Conservation (phyloP, 2,113 vertebrate species). For the Pterocles orientalis region DNA sequence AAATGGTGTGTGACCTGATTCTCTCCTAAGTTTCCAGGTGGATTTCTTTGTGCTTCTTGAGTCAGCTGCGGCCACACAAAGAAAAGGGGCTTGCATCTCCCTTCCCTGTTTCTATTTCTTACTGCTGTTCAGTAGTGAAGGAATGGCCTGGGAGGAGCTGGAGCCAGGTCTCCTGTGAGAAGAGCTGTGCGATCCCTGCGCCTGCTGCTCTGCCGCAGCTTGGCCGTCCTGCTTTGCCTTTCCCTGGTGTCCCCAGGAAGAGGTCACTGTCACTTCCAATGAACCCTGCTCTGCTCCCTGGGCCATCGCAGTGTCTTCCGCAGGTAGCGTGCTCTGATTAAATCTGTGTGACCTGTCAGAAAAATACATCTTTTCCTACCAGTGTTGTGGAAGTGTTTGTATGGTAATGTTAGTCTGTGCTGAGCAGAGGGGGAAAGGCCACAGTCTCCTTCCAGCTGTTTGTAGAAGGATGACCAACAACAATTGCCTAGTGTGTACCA, state of each 20-base stretch:
- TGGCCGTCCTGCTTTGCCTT: accelerated
- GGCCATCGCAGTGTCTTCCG: neutral
- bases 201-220: accelerated
- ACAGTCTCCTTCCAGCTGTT: neutral
- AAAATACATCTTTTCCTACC: neutral
- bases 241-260: neutral
- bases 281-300: neutral
- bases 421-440: neutral
- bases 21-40: neutral
- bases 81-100: neutral
- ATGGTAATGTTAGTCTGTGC: neutral
- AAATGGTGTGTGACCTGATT: neutral
- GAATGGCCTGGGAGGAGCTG: neutral
- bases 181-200: neutral
- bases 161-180: neutral
- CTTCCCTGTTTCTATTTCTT: neutral
- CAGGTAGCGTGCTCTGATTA: neutral
- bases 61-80: neutral
- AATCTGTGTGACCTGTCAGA: conserved; percentile 1
- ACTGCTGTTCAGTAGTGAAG: neutral
- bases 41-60: neutral
- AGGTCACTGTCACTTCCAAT: neutral
- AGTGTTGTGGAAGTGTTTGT: neutral
- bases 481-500: accelerated
- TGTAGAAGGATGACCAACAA: neutral